A percentile compares a stretch with the other conserved stretches of the same genome.
Evolutionary conservation across 2,113 vertebrate species (phyloP).

Genomic region (Perca flavescens): DNA sequence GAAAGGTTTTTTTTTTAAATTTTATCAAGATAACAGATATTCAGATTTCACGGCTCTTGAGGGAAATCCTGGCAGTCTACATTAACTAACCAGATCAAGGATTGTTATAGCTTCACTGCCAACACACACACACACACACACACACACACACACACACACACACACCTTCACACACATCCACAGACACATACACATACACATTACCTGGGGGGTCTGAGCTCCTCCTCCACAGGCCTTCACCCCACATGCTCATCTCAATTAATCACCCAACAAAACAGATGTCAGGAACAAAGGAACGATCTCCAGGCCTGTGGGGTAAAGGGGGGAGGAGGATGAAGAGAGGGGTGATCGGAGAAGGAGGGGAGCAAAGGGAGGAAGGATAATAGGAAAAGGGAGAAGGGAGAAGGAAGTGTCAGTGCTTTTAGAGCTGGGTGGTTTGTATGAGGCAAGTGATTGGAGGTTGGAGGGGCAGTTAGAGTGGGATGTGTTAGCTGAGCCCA

Average conservation of each 20-base stretch:
- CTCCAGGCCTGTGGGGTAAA: constrained; percentile 72
- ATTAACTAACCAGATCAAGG: constrained; percentile 68
- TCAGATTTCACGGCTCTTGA: constrained; percentile 40
- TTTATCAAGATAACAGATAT: constrained; percentile 58
- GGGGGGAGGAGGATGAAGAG: constrained; percentile 11
- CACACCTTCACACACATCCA: constrained; percentile 4
- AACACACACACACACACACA: constrained; percentile 31
- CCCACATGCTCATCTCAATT: constrained; percentile 83
- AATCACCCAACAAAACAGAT: constrained; percentile 84
- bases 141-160: constrained; percentile 33
- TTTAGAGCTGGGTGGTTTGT: constrained; percentile 30
- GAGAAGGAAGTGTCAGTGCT: constrained; percentile 20
- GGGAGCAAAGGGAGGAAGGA: constrained; percentile 29
- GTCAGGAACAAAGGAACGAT: constrained; percentile 81
- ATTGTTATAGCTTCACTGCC: constrained; percentile 35
- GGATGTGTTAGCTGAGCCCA: constrained; percentile 36
- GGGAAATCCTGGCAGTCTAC: constrained; percentile 57
- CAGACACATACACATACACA: constrained; percentile 47
- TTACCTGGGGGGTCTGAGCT: constrained; percentile 76
- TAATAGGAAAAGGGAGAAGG: constrained; percentile 32
- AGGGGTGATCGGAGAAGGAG: background rate
- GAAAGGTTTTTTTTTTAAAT: constrained; percentile 2
- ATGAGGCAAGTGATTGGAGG: constrained; percentile 47
- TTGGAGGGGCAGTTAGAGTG: constrained; percentile 27
- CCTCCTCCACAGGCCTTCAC: constrained; percentile 75